Evolutionary conservation across 2,113 vertebrate genomes (phyloP), one percentile per base, ranked within the genome.

Genomic region (Pleuronectes platessa): DNA sequence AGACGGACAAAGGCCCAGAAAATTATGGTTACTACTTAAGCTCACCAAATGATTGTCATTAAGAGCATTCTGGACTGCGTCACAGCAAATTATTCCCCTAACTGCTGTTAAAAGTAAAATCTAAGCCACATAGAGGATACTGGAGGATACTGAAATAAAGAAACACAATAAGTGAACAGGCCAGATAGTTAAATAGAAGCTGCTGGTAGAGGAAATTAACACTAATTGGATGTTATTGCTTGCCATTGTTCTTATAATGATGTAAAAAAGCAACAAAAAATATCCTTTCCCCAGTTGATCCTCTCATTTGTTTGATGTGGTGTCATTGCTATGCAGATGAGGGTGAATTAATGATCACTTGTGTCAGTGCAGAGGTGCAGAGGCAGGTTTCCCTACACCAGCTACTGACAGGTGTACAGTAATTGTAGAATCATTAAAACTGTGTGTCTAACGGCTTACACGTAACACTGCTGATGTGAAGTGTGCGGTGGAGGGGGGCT

Each of bases 331-430:
- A 37, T 75, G 74, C 63, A 76, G 37, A 87, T 64, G 40, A 72
- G 31, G 23, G 45, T 68, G 82, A 78, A 69, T 55, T 75, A 83
- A 89, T 74, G 70, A 85, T 88, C 84, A 83, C 21, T 90, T 67
- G 76, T 81, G 73, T 79, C 71, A 31, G 31, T 31, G 31, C 31
- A 31, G 31, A 31, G 31, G 31, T 45, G 61, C 74, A 63, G 66
- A 26, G 21, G 47, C 21, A 64, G 49, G 60, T 77, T 68, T 56
- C 68, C 23, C 13, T 26, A 20, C 65, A n/a, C 64, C 56, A 68
- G 74, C 83, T 67, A 77, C 68, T 54, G 37, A 77, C 76, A 89
- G 55, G 23, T 20, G 21, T 60, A 68, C 71, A 67, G 79, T 65
- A 79, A 78, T 62, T 79, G 74, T 68, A 55, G 59, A 76, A 76